Base-by-base conservation (phyloP, 2,113 vertebrate genomes). In the Zosterops hypoxanthus region DNA sequence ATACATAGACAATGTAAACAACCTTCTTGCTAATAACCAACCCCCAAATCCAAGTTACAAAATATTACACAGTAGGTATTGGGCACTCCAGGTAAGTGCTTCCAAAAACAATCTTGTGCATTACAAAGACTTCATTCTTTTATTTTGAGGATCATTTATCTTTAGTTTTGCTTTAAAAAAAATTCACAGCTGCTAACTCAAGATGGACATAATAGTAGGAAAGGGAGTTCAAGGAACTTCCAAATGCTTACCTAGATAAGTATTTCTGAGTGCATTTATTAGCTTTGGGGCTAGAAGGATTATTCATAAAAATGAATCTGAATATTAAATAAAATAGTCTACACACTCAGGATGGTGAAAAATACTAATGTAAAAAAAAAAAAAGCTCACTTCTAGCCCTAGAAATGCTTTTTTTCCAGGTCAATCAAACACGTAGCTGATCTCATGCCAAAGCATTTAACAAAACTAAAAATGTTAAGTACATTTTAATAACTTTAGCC, bases 391-490 rank as follows among this genome's bases (percentile, higher is more conserved):
- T 91, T 82, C 57, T 63, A 52, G 61, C 31, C 49, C 42, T 83
- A 70, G 4, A 81, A 73, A 49, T 61, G 12, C 5, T 9, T n/a
- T 46, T 81, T 55, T 63, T 69, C 57, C 41, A 91, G 81, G 66
- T 80, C 50, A 95, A 60, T 66, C 26, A 82, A 60, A 57, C 46
- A 33, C 11, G 9, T 19, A 55, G 11, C 25, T 42, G 41, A 84
- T 93, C 59, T 68, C 50, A 94, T 77, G 76, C 52, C 89, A 96
- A 94, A 91, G 65, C 53, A 63, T 88, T 95, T 94, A 84, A 93
- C 64, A 90, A 80, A 84, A 73, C 41, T 82, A 71, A 36, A 70
- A 86, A 80, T 39, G 29, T 92, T 92, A 77, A 64, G 55, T 75
- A 89, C 34, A 61, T 82, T 64, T 83, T 94, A 59, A 92, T 70